Percentiles rank a stretch among this genome's conserved stretches.
These are phyloP conservation scores for Lithosia quadra DNA, from an alignment of 2,888 invertebrate species.

Conservation along the genomic window DNA sequence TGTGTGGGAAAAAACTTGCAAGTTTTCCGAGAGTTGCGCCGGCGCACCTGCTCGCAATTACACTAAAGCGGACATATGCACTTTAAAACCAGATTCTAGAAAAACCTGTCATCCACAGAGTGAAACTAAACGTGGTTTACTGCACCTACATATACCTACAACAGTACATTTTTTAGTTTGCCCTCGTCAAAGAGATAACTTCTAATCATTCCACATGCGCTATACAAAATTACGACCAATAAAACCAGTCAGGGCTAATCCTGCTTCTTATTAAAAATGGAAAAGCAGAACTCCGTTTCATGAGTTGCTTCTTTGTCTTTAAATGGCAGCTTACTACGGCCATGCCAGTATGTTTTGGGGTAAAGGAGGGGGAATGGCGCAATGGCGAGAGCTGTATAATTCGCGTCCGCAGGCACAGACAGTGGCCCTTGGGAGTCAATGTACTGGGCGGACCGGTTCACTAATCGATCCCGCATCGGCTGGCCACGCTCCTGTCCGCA, in stretches of 20 bases:
- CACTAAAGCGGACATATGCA: slow-evolving; percentile 64
- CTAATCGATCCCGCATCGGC: slow-evolving; percentile 83
- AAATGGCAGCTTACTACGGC: slow-evolving; percentile 6
- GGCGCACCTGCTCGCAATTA: slow-evolving; percentile 74
- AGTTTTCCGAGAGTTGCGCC: slow-evolving; percentile 58
- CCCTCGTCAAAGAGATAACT: background rate
- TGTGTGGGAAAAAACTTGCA: slow-evolving; percentile 28
- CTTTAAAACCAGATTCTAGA: slow-evolving; percentile 63
- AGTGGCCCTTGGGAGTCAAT: slow-evolving; percentile 81
- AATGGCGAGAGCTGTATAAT: slow-evolving; percentile 71
- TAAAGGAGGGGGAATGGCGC: slow-evolving; percentile 46
- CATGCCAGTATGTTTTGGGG: slow-evolving; percentile 29
- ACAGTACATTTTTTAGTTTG: background rate
- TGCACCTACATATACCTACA: slow-evolving; percentile 25
- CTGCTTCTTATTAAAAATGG: background rate
- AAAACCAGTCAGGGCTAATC: background rate
- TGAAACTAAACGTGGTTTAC: slow-evolving; percentile 67
- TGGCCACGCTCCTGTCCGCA: slow-evolving; percentile 79
- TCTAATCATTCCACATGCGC: background rate
- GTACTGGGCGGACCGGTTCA: slow-evolving; percentile 82
- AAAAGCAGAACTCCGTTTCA: background rate
- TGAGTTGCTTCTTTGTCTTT: slow-evolving; percentile 4
- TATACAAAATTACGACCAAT: background rate
- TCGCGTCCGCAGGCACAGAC: slow-evolving; percentile 72
- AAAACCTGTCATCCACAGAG: slow-evolving; percentile 65